Conservation (phyloP, 2,888 invertebrate genomes). For the Melitaea athalia region DNA sequence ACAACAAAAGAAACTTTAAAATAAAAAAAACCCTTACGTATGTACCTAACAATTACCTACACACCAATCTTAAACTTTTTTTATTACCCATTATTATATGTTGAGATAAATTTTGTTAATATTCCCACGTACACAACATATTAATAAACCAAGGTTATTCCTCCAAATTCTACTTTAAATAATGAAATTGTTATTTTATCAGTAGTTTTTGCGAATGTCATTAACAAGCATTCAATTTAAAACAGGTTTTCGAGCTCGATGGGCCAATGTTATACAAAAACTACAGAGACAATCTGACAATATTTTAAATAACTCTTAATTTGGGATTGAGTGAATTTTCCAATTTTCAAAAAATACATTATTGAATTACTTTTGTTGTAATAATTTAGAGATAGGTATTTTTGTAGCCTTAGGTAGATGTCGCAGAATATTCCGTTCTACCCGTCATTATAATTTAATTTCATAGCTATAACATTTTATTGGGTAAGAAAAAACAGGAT, state of each 20-base stretch:
- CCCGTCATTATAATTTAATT: background rate
- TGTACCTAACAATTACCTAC: background rate
- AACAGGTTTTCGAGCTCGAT: conserved; percentile 19
- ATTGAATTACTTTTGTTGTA: background rate
- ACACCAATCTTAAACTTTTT: background rate
- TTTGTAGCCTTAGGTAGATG: background rate
- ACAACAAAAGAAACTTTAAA: background rate
- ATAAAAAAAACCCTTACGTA: background rate
- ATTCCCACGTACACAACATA: conserved; percentile 8
- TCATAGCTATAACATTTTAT: conserved; percentile 2
- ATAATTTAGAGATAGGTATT: background rate
- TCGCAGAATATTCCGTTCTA: background rate
- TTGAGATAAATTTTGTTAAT: background rate
- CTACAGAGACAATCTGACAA: background rate
- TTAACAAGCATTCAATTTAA: conserved; percentile 22
- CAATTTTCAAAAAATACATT: background rate
- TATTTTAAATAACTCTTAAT: background rate
- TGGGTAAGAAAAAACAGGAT: conserved; percentile 11
- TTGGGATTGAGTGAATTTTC: background rate
- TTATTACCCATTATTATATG: background rate
- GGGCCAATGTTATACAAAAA: background rate
- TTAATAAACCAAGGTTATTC: conserved; percentile 26
- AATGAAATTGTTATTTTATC: conserved; percentile 27
- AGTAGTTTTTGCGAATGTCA: conserved; percentile 18
- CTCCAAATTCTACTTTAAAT: conserved; percentile 12